Evolutionary conservation across 2,888 invertebrate genomes (phyloP).

Genomic region (Drosophila quasianomalipes): DNA sequence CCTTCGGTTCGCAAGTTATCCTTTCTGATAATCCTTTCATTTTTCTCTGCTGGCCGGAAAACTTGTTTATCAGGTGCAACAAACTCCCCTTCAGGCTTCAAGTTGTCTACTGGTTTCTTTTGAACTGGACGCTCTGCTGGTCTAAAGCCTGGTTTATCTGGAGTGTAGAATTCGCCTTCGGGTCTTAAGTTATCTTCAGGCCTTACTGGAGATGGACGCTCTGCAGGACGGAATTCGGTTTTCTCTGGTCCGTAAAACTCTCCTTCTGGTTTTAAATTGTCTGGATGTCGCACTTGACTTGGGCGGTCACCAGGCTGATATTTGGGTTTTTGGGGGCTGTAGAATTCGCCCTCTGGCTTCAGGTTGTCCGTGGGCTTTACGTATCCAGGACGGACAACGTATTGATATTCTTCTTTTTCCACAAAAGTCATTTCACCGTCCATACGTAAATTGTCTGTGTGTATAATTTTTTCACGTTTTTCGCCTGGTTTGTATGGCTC

Average conservation of each 20-base stretch:
- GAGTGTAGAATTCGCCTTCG: conserved; percentile 85
- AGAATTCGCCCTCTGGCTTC: conserved; percentile 60
- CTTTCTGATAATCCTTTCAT: conserved; percentile 85
- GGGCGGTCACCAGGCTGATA: conserved; percentile 83
- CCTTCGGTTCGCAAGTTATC: conserved; percentile 87
- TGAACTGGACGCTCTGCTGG: conserved; percentile 85
- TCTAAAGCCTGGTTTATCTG: conserved; percentile 84
- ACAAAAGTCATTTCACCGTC: conserved; percentile 87
- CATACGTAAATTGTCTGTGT: conserved; percentile 87
- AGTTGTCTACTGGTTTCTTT: conserved; percentile 85
- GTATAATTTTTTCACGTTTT: conserved; percentile 85
- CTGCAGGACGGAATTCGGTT: conserved; percentile 85
- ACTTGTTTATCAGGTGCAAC: conserved; percentile 83
- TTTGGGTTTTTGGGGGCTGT: conserved; percentile 76
- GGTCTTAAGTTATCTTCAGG: conserved; percentile 85
- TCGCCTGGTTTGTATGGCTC: conserved; percentile 87
- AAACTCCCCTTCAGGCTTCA: conserved; percentile 86
- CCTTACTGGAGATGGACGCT: conserved; percentile 84
- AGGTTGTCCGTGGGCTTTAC: conserved; percentile 79
- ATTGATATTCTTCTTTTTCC: conserved; percentile 85
- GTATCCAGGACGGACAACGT: conserved; percentile 86
- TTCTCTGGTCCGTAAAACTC: conserved; percentile 86
- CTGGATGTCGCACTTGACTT: conserved; percentile 86
- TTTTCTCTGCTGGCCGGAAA: conserved; percentile 86
- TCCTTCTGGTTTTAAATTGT: conserved; percentile 78